A percentile compares a stretch with the other conserved stretches of the same genome.
phyloP scores from a whole-genome alignment of 2,113 vertebrate genomes.

The Ardeotis arabs region DNA sequence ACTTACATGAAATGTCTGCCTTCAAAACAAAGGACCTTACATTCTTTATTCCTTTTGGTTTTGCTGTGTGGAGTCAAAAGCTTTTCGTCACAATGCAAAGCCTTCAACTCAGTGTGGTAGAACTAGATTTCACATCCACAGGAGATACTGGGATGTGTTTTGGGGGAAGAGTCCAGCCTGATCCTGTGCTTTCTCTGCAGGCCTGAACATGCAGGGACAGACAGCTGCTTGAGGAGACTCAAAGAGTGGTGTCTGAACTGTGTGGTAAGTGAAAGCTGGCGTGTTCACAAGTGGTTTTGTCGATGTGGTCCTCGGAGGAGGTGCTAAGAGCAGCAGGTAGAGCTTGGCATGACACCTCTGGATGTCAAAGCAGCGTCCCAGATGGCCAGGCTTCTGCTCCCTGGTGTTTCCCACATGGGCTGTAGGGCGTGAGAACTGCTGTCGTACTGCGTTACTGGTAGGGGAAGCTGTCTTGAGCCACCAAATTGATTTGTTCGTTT shows the following conservation, averaged over 20 bases:
- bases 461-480: not conserved
- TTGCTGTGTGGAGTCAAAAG: not conserved
- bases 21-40: not conserved
- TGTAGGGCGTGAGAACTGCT: not conserved
- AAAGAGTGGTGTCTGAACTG: conserved; percentile 67
- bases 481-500: fast-evolving
- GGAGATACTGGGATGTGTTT: fast-evolving
- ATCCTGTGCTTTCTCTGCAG: conserved; percentile 29
- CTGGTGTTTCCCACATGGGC: not conserved
- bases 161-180: not conserved
- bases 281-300: not conserved
- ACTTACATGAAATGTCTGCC: not conserved
- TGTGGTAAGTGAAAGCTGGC: conserved; percentile 62
- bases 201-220: conserved; percentile 40
- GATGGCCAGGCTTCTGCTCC: not conserved
- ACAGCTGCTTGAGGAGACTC: not conserved
- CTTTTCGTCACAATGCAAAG: not conserved
- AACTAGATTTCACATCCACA: not conserved
- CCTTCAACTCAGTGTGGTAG: fast-evolving
- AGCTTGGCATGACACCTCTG: not conserved
- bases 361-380: not conserved
- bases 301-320: not conserved
- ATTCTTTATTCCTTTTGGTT: not conserved
- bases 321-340: not conserved
- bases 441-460: not conserved